Evolutionary conservation across 92 coral and sea anemone species (phyloP), one percentile per base, ranked within the genome.

Genomic region (Palythoa heliodiscus): DNA sequence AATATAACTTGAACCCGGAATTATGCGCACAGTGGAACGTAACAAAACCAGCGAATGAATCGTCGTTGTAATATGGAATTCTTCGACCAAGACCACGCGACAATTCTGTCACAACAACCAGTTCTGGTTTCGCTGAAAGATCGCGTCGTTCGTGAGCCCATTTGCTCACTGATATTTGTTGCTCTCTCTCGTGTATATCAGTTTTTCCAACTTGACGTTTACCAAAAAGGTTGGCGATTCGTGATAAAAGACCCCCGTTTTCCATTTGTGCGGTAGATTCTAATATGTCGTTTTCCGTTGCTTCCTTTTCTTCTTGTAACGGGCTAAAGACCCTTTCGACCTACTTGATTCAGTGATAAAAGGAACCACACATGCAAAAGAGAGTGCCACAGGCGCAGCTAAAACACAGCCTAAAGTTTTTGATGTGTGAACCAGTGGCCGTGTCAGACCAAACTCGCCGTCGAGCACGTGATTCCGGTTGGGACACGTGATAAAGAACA

Each of bases 21-120:
- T 63, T 63, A 1, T 63, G 69, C 4, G 69, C 69, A 7, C 24
- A 29, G 48, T 70, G 73, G 73, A 70, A 22, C 4, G 40, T 70
- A 11, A 70, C 73, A 29, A 70, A n/a, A 11, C 73, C 73, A 2
- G 73, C 73, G 11, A 70, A 70, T 29, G 73, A 35, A 4, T 15
- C 73, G 17, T 70, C 73, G 73, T 38, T 38, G 48, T 25, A 38
- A 70, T 70, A 29, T 25, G 73, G 73, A 70, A 70, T 70, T 70
- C 73, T 70, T 70, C 73, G 40, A 38, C 73, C 73, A 25, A 70
- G 73, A 2, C 73, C 73, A 29, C 73, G 73, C 9, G 73, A 25
- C 16, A 70, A 15, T 38, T 70, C 73, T 29, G 73, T 70, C 0
- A 70, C 73, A 29, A 70, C 37, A 1, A 70, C 73, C 43, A 70